phyloP scores from a whole-genome alignment of 2,797 vertebrate genomes.

The Ctenochaetus hawaiiensis region DNA sequence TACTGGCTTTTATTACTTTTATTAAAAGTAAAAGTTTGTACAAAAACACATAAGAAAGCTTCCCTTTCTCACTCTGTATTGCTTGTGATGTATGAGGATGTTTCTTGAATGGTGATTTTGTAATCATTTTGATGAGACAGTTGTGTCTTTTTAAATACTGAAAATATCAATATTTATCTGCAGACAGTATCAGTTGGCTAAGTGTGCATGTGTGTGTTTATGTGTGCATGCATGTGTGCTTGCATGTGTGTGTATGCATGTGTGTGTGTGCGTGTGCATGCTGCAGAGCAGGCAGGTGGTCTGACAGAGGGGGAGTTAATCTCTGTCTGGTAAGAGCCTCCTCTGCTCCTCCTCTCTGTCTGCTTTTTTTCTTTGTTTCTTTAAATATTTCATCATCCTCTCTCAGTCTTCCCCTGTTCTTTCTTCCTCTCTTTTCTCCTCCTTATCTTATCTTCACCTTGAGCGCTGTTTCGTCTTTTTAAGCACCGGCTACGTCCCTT shows the following conservation, averaged over 20 bases:
- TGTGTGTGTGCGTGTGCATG: slow-evolving; percentile 21
- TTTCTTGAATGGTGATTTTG: background rate
- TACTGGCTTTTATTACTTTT: background rate
- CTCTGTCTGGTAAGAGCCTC: slow-evolving; percentile 66
- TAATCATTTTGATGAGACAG: background rate
- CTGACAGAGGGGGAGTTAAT: slow-evolving; percentile 71
- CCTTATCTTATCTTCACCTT: slow-evolving; percentile 46
- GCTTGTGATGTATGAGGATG: background rate
- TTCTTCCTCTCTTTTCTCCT: slow-evolving; percentile 10
- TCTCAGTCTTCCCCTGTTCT: background rate
- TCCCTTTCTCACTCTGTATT: background rate
- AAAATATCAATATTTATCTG: slow-evolving; percentile 25
- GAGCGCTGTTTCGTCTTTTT: slow-evolving; percentile 16
- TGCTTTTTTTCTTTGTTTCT: slow-evolving; percentile 56
- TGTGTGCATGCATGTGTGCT: slow-evolving; percentile 15
- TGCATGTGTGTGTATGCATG: slow-evolving; percentile 13
- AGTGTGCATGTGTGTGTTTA: slow-evolving; percentile 9
- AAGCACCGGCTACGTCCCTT: background rate
- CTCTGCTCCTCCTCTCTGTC: slow-evolving; percentile 62
- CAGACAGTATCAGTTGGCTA: background rate
- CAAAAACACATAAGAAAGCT: background rate
- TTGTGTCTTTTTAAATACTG: slow-evolving; percentile 10
- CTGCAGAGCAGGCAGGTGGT: slow-evolving; percentile 63
- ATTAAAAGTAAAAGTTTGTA: background rate
- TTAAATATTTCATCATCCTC: slow-evolving; percentile 71